Evolutionary conservation across 30 jellyfish, hydroid and myxozoan genomes (phyloP).

Genomic region (Aurelia coerulea): DNA sequence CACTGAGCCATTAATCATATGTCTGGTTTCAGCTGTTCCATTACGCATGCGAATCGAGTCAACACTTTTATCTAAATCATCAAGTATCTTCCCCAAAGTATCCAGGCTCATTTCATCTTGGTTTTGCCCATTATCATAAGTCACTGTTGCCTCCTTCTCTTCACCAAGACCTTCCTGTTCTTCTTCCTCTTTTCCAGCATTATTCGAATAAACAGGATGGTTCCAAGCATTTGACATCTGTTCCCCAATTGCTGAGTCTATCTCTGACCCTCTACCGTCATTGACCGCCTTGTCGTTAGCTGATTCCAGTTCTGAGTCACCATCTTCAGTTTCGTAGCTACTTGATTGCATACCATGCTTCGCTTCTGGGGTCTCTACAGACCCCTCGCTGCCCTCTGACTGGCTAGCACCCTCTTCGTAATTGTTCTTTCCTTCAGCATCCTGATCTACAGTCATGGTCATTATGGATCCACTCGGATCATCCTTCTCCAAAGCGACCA

Average conservation of each 20-base stretch:
- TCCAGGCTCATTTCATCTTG: conserved; percentile 70
- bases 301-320: not conserved
- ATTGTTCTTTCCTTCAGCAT: conserved; percentile 24
- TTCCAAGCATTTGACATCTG: not conserved
- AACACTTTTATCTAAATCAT: conserved; percentile 71
- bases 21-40: not conserved
- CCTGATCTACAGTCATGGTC: conserved; percentile 74
- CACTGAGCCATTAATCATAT: not conserved
- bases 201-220: not conserved
- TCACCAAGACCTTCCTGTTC: conserved; percentile 25
- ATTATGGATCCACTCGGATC: conserved; percentile 63
- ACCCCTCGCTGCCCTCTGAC: not conserved
- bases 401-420: not conserved
- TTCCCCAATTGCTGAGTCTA: not conserved
- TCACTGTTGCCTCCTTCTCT: conserved; percentile 51
- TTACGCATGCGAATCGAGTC: conserved; percentile 34
- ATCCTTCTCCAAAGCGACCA: conserved; percentile 56
- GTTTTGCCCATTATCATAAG: conserved; percentile 29
- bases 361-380: conserved; percentile 6
- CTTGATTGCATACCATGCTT: not conserved
- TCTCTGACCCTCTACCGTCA: not conserved
- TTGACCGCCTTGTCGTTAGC: not conserved
- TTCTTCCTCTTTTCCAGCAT: conserved; percentile 12
- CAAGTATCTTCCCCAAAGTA: conserved; percentile 67
- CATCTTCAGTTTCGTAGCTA: not conserved